A percentile compares a stretch with the other conserved stretches of the same genome.
These are phyloP conservation scores for Seladonia tumulorum DNA, from an alignment of 2,888 invertebrate genomes.

Conservation along the genomic window DNA sequence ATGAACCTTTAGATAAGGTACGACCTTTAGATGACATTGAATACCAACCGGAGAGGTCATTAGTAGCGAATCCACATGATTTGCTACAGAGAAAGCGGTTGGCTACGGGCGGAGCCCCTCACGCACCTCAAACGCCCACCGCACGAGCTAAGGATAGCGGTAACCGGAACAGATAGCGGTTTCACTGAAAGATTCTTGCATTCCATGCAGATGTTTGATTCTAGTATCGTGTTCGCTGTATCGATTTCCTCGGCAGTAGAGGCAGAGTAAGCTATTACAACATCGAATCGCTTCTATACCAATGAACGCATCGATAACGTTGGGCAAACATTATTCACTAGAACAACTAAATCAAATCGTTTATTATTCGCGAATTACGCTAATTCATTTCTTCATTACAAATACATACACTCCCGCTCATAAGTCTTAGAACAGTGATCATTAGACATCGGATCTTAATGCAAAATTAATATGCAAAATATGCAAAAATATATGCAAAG, in stretches of 20 bases:
- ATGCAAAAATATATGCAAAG: no score
- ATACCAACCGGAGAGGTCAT: background rate
- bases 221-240: slow-evolving; percentile 1
- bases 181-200: slow-evolving; percentile 2
- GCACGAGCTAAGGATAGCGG: background rate
- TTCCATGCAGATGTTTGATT: background rate
- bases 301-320: background rate
- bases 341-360: background rate
- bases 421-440: no score
- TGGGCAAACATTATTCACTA: background rate
- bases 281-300: background rate
- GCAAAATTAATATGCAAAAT: no score
- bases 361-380: background rate
- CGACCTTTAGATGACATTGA: background rate
- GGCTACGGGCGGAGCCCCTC: background rate
- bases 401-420: no score
- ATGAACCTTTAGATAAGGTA: no score
- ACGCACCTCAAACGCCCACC: background rate
- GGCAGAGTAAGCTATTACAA: background rate
- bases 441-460: no score
- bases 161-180: slow-evolving; percentile 6
- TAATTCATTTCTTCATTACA: background rate
- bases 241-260: background rate
- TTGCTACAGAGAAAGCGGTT: background rate
- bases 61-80: background rate